Base-by-base conservation (phyloP, 2,888 invertebrate genomes). In the Colostygia pectinataria region DNA sequence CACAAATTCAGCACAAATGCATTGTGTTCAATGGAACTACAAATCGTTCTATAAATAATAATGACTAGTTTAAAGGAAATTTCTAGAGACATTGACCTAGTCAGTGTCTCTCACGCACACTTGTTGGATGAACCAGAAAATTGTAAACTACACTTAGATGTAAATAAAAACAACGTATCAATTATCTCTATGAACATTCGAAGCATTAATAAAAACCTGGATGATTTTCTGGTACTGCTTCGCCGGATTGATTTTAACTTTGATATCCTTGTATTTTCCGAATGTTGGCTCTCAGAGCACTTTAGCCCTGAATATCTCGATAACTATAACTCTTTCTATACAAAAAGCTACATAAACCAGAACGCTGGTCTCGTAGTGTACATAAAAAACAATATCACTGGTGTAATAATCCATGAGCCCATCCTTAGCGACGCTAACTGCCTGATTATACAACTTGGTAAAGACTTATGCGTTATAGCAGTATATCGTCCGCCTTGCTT, bases 191-290 rank as follows among this genome's bases (percentile, higher is more conserved):
- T 5, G n/a, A 33, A 33, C 10, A 20, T 33, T 5, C 33, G 33
- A 2, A 33, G 33, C n/a, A 33, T 33, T 7, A 33, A 33, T 10
- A 33, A 33, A 33, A 33, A 33, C 10, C 6, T 20, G 5, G 33
- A 33, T 15, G 33, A 33, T 1, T 33, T 33, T 10, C 10, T 6
- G 5, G 33, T 33, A 6, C 20, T 33, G 4, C n/a, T 18, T 9
- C 2, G 9, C 2, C 20, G 33, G 0, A 33, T 33, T 33, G 9
- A 20, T 2, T 3, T 33, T 1, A 15, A 33, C 2, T 6, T 33
- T 5, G 33, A 33, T 6, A 4, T 33, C 1, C 2, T 33, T 2
- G 10, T 20, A 1, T 20, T 33, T 20, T 20, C 33, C 1, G 33
- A 33, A 20, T 9, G 33, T 33, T 33, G 33, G 33, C 6, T 33